Evolutionary conservation across 2,113 vertebrate species (phyloP).

Genomic region (Heterochromis multidens): DNA sequence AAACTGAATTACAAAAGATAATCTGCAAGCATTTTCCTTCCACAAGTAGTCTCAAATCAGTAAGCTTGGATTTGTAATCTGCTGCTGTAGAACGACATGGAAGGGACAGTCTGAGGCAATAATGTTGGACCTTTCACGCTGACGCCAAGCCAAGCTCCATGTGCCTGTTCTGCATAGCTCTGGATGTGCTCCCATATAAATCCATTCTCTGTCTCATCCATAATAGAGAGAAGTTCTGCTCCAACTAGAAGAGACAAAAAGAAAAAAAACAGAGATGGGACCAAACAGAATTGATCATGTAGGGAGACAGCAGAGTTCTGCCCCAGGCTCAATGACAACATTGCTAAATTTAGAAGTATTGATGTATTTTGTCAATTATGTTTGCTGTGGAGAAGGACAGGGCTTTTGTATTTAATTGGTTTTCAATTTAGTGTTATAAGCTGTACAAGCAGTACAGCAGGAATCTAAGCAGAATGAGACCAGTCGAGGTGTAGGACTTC

Average conservation of each 20-base stretch:
- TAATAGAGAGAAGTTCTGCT: constrained; percentile 86
- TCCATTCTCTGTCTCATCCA: constrained; percentile 90
- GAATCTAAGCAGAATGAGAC: not conserved
- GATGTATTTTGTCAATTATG: constrained; percentile 1
- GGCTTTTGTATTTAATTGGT: not conserved
- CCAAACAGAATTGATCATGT: not conserved
- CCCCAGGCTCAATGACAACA: not conserved
- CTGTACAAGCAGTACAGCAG: not conserved
- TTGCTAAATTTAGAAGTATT: constrained; percentile 33
- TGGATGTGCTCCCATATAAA: constrained; percentile 97
- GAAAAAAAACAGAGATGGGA: not conserved
- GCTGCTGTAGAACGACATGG: not conserved
- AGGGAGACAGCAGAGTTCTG: not conserved
- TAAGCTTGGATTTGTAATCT: not conserved
- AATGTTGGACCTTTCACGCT: constrained; percentile 85
- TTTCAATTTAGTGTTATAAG: not conserved
- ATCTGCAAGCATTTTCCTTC: not conserved
- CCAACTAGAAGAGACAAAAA: constrained; percentile 73
- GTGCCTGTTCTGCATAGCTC: constrained; percentile 79
- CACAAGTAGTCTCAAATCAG: not conserved
- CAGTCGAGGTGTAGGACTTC: not conserved
- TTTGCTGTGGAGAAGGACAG: not conserved
- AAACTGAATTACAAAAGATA: not conserved
- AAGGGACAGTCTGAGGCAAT: not conserved
- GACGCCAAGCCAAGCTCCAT: constrained; percentile 95